A percentile compares a stretch with the other conserved stretches of the same genome.
Conservation (phyloP, 2,888 invertebrate genomes). For the Drosophila paranaensis region DNA sequence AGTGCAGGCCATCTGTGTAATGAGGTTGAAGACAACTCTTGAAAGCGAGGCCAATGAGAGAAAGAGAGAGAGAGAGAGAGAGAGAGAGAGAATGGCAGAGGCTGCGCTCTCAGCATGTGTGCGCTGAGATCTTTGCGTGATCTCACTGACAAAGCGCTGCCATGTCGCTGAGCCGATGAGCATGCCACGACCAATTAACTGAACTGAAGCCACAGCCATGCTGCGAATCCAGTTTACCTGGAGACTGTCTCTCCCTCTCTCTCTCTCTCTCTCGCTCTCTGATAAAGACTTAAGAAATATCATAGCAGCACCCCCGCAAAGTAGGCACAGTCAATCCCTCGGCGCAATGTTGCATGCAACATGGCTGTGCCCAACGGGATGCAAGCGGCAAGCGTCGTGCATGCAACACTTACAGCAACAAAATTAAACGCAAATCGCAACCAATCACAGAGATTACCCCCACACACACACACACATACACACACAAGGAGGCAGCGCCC, state of each 20-base stretch:
- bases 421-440: conserved; percentile 79
- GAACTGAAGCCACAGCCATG: conserved; percentile 44
- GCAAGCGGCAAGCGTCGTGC: conserved; percentile 64
- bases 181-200: conserved; percentile 75
- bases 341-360: conserved; percentile 29
- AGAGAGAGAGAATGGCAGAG: neutral
- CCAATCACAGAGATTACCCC: conserved; percentile 78
- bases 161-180: conserved; percentile 42
- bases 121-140: conserved; percentile 43
- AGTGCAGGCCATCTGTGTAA: conserved; percentile 38
- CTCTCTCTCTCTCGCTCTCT: conserved; percentile 35
- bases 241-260: neutral
- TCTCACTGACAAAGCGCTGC: conserved; percentile 45
- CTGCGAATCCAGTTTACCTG: conserved; percentile 55
- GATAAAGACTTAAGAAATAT: conserved; percentile 69
- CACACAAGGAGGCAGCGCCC: conserved; percentile 48
- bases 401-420: conserved; percentile 73
- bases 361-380: conserved; percentile 74
- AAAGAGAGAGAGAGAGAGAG: too few species aligned
- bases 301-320: conserved; percentile 69
- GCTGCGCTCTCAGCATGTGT: conserved; percentile 26
- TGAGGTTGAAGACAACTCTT: conserved; percentile 24
- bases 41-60: conserved; percentile 32
- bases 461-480: conserved; percentile 38
- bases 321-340: conserved; percentile 31